Evolutionary conservation across 2,888 invertebrate genomes (phyloP).

Genomic region (Rhagium mordax): DNA sequence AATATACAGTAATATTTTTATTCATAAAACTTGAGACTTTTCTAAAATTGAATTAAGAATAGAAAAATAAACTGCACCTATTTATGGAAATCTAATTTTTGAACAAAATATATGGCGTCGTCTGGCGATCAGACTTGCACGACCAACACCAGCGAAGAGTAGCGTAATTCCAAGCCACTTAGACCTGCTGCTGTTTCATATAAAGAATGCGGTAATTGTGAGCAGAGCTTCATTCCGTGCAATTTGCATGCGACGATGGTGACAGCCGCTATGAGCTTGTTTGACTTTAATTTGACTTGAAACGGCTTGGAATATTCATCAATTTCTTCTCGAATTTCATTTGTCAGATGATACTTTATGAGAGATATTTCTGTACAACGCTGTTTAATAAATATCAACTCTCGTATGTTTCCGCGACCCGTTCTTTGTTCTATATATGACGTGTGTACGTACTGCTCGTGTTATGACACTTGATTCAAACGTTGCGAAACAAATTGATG

Average conservation of each 20-base stretch:
- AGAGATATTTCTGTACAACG: background rate
- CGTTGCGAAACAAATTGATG: background rate
- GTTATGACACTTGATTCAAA: background rate
- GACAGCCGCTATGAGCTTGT: conserved; percentile 55
- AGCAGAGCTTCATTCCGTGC: conserved; percentile 40
- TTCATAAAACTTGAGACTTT: no score
- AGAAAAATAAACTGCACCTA: no score
- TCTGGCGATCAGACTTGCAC: background rate
- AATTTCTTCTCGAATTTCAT: conserved; percentile 58
- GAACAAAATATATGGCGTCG: background rate
- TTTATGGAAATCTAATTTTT: background rate
- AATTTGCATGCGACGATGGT: conserved; percentile 50
- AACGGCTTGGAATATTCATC: conserved; percentile 58
- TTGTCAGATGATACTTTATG: conserved; percentile 52
- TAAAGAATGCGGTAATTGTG: conserved; percentile 50
- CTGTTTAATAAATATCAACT: background rate
- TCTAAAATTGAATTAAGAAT: no score
- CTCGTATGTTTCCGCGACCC: background rate
- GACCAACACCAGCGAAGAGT: background rate
- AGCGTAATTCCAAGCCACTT: conserved; percentile 8
- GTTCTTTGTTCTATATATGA: background rate
- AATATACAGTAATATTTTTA: no score
- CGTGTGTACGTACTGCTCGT: background rate
- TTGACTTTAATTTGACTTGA: conserved; percentile 61
- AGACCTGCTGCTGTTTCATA: conserved; percentile 17